Percentiles rank a stretch among this genome's conserved stretches.
These are phyloP conservation scores for Spea multiplicata DNA, from an alignment of 2,113 vertebrate species.

Conservation along the genomic window DNA sequence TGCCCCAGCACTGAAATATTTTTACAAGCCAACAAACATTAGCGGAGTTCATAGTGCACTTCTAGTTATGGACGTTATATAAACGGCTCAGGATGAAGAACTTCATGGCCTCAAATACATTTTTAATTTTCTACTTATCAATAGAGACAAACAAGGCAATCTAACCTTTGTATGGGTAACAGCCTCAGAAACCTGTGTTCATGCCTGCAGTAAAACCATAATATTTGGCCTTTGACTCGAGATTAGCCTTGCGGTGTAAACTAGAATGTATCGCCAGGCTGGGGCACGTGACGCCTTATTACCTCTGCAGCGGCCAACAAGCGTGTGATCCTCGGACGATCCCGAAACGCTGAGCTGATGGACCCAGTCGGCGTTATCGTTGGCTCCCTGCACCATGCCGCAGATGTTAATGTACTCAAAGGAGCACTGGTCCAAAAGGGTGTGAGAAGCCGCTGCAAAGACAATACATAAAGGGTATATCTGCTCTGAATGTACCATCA, in stretches of 20 bases:
- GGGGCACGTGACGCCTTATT: conserved; percentile 1
- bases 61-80: background rate
- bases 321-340: conserved; percentile 71
- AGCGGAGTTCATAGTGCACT: conserved; percentile 3
- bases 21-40: background rate
- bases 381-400: conserved; percentile 82
- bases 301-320: conserved; percentile 77
- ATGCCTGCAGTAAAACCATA: conserved; percentile 23
- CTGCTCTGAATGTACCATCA: no score
- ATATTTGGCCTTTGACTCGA: conserved; percentile 41
- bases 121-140: background rate
- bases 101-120: no score
- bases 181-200: conserved; percentile 25
- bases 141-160: conserved; percentile 10
- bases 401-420: conserved; percentile 86
- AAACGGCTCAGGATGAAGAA: no score
- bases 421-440: conserved; percentile 82
- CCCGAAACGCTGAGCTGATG: conserved; percentile 55
- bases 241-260: background rate
- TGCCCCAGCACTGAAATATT: background rate
- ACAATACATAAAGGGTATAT: background rate
- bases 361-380: conserved; percentile 75
- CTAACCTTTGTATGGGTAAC: conserved; percentile 19
- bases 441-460: conserved; percentile 72
- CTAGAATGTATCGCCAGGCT: background rate